phyloP scores from a whole-genome alignment of 2,888 invertebrate genomes.

The Hirtodrosophila confusa region DNA sequence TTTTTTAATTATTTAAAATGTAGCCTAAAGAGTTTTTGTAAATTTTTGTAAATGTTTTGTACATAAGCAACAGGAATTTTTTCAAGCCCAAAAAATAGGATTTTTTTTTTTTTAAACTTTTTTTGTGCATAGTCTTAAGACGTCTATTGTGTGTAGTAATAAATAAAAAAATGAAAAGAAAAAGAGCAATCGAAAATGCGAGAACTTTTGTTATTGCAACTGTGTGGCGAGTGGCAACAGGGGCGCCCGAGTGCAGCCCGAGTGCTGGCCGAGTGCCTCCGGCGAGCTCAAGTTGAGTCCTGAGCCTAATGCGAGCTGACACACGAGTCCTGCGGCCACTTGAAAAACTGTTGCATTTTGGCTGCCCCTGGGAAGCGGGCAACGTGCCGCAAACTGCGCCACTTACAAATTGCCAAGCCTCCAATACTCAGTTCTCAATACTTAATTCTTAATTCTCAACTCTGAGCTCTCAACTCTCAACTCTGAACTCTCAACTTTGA shows the following conservation, averaged over 20 bases:
- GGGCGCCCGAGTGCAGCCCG: constrained; percentile 17
- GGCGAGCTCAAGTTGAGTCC: constrained; percentile 19
- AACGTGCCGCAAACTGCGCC: constrained; percentile 64
- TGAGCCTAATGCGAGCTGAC: constrained; percentile 74
- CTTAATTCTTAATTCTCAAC: constrained; percentile 4
- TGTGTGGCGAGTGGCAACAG: constrained; percentile 14
- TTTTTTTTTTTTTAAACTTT: constrained; percentile 38
- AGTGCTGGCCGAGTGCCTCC: constrained; percentile 12
- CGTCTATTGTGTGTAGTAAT: constrained; percentile 70
- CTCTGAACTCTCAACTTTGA: constrained; percentile 1
- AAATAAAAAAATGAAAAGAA: constrained; percentile 50
- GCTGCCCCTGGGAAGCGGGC: constrained; percentile 52
- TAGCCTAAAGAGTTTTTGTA: constrained; percentile 62
- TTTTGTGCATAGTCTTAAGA: constrained; percentile 73
- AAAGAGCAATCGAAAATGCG: constrained; percentile 45
- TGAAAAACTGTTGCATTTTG: constrained; percentile 72
- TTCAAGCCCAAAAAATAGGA: constrained; percentile 16
- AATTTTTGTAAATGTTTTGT: constrained; percentile 75
- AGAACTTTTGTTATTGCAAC: constrained; percentile 32
- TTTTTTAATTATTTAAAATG: constrained; percentile 52
- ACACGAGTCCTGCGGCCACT: constrained; percentile 63
- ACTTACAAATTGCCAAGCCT: constrained; percentile 63
- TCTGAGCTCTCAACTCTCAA: constrained; percentile 6
- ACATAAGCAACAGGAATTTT: constrained; percentile 49
- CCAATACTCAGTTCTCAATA: constrained; percentile 8